Percentiles rank a stretch among this genome's conserved stretches.
These are phyloP conservation scores for Phoenicopterus ruber DNA, from an alignment of 2,113 vertebrate species.

Conservation along the genomic window DNA sequence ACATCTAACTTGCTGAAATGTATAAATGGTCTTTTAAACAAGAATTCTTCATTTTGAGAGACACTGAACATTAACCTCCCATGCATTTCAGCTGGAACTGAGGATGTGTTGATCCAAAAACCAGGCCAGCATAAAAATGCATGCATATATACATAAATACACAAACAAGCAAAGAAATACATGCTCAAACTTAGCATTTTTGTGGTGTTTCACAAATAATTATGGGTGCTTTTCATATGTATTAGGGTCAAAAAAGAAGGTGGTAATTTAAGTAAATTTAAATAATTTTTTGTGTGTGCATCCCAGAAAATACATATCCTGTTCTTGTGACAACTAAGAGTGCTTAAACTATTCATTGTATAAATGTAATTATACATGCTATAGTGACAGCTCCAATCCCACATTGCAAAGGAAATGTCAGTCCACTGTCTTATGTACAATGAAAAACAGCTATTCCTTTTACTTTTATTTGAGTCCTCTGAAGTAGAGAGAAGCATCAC, in stretches of 20 bases:
- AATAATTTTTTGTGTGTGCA: neutral
- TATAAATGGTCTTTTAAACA: conserved; percentile 1
- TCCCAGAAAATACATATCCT: neutral
- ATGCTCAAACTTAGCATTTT: neutral
- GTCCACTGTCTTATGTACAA: neutral
- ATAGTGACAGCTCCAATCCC: neutral
- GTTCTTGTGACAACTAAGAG: neutral
- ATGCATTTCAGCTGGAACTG: neutral
- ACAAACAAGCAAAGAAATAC: neutral
- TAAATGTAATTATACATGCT: neutral
- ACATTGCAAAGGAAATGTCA: neutral
- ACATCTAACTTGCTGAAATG: neutral
- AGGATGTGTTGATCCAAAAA: neutral
- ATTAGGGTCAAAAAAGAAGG: neutral
- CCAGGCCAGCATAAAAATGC: neutral
- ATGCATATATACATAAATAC: neutral
- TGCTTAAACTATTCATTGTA: neutral
- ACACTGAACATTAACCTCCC: neutral
- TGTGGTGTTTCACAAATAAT: neutral
- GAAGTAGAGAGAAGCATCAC: neutral
- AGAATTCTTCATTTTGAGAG: neutral
- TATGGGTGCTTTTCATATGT: neutral
- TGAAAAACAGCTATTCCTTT: neutral
- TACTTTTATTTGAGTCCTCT: neutral
- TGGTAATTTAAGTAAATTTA: neutral